Conservation (phyloP, 2,797 vertebrate species). For the Lemur catta region DNA sequence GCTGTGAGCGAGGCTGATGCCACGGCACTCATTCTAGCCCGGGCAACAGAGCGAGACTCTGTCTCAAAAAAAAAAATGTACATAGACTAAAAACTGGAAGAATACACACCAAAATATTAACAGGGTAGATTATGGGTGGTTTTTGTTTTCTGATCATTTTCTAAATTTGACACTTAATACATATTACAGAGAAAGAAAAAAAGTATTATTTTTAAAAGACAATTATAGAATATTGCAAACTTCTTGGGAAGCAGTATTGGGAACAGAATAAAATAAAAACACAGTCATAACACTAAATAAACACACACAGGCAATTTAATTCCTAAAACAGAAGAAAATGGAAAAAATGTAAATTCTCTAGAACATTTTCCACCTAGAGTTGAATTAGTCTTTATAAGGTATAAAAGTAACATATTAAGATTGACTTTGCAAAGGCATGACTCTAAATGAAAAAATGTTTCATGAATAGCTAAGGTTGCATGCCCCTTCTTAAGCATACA, state of each 20-base stretch:
- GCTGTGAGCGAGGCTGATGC: too few relatives aligned
- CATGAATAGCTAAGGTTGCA: background rate
- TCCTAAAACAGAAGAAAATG: background rate
- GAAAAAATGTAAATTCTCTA: background rate
- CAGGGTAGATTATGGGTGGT: background rate
- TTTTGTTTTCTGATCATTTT: conserved; percentile 28
- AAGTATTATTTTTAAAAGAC: background rate
- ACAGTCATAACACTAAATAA: background rate
- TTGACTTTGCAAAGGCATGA: background rate
- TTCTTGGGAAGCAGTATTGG: background rate
- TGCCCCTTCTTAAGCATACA: background rate
- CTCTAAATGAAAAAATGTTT: background rate
- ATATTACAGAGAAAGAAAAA: background rate
- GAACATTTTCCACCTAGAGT: background rate
- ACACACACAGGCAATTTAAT: background rate
- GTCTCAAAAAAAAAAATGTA: too few relatives aligned
- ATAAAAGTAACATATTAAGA: background rate
- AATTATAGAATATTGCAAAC: background rate
- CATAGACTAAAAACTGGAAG: background rate
- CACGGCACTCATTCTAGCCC: too few relatives aligned
- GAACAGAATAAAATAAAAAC: conserved; percentile 1
- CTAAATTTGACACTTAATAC: background rate
- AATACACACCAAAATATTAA: background rate
- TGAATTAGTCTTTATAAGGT: background rate
- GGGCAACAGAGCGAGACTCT: too few relatives aligned